Base-by-base conservation (phyloP, 1,140 invertebrate species). In the Ceratina calcarata region DNA sequence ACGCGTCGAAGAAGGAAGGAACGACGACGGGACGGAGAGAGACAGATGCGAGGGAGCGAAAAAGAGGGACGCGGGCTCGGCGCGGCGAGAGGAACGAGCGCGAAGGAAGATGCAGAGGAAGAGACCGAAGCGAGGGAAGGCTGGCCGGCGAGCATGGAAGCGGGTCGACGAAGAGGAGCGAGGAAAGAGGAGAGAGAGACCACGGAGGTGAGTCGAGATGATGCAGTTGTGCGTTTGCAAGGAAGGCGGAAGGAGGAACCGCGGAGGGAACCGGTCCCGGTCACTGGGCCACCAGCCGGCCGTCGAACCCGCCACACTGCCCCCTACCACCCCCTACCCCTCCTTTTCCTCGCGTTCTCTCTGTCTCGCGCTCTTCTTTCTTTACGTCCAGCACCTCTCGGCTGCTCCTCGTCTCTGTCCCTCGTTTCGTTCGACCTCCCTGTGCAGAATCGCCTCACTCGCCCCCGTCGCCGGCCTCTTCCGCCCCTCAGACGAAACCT, bases 201-300 rank as follows among this genome's bases (percentile, higher is more conserved):
- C n/a, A n/a, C 55, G 81, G 80, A 83, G 87, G 87, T 83, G 86
- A 87, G 84, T 74, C 84, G 87, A 88, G 88, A 91, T 91, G 91
- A 91, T 92, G 92, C 91, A 92, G 91, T 92, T 92, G 90, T 92
- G 91, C 91, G 91, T 93, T 93, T 89, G 91, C 91, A 91, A 92
- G 91, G 91, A 93, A 92, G 92, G 91, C 91, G 92, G 92, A 93
- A 93, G 92, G 91, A 92, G 91, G 92, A 93, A 92, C 90, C 89
- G 90, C 89, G 88, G 90, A 92, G 91, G 91, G 91, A 93, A 92
- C 92, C 92, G 92, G 91, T 92, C 91, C 91, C 90, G 92, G 92
- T 93, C 92, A 92, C 91, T 93, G 91, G 91, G 91, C 90, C 91
- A 92, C 92, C 91, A 92, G 92, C 91, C 91, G 92, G 92, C 88